Percentiles rank a stretch among this genome's conserved stretches.
These are phyloP conservation scores for Dicyrtomina minuta DNA, from an alignment of 2,888 invertebrate genomes.

Conservation along the genomic window DNA sequence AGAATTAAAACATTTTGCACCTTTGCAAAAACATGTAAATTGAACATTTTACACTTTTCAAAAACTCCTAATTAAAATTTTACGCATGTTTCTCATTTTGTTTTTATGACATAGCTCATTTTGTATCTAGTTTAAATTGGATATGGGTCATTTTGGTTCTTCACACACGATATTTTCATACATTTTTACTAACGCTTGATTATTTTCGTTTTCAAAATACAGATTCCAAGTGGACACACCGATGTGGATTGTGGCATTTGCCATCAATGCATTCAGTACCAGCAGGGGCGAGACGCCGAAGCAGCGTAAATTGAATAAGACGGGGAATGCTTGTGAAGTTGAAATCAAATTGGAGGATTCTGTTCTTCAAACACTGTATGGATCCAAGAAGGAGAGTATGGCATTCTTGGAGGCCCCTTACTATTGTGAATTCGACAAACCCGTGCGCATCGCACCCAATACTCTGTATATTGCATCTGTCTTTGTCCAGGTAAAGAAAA, in stretches of 20 bases:
- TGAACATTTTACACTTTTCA: no score
- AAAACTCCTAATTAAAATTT: no score
- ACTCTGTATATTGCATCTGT: constrained; percentile 28
- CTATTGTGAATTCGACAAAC: constrained; percentile 35
- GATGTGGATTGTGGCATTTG: constrained; percentile 31
- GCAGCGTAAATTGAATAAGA: constrained; percentile 23
- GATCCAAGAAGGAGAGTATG: constrained; percentile 28
- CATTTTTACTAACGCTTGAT: neutral
- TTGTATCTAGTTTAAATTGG: no score
- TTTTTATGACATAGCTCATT: no score
- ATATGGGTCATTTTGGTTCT: no score
- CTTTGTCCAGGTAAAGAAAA: constrained; percentile 22
- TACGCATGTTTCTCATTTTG: no score
- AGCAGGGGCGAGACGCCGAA: constrained; percentile 28
- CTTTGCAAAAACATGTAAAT: no score
- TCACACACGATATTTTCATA: neutral
- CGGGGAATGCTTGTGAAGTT: constrained; percentile 26
- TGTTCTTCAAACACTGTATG: constrained; percentile 24
- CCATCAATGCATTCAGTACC: constrained; percentile 27
- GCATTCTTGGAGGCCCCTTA: constrained; percentile 29
- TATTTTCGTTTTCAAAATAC: neutral
- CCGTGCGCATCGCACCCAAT: constrained; percentile 28
- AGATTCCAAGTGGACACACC: constrained; percentile 31
- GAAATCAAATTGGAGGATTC: constrained; percentile 30
- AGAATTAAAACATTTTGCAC: no score